phyloP scores from a whole-genome alignment of 2,113 vertebrate genomes.

The Nanger granti region DNA sequence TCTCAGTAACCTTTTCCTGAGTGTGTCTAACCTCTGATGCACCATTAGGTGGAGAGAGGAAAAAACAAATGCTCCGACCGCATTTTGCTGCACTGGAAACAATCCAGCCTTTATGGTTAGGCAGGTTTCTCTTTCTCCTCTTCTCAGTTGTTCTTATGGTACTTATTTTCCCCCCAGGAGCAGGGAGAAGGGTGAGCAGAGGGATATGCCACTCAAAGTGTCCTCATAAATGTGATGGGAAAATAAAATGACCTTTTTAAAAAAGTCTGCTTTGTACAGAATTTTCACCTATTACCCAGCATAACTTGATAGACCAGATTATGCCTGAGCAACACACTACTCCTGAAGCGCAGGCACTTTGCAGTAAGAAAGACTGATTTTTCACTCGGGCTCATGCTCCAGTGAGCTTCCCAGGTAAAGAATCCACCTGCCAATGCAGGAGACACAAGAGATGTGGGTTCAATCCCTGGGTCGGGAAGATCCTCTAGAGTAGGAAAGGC shows the following conservation, averaged over 20 bases:
- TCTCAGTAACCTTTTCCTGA: constrained; percentile 44
- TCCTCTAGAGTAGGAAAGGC: background rate
- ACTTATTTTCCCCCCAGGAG: background rate
- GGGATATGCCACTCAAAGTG: background rate
- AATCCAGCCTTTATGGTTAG: background rate
- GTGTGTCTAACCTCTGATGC: constrained; percentile 38
- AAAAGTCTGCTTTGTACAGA: background rate
- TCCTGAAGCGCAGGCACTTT: background rate
- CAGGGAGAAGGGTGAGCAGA: background rate
- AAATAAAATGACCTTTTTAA: background rate
- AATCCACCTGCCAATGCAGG: background rate
- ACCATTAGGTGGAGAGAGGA: constrained; percentile 48
- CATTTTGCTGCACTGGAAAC: background rate
- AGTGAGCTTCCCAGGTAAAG: background rate
- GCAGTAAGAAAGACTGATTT: background rate
- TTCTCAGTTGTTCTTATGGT: background rate
- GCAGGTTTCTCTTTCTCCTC: background rate
- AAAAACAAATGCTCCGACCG: background rate
- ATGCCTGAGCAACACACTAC: background rate
- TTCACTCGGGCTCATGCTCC: background rate
- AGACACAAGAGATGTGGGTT: background rate
- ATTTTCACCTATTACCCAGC: background rate
- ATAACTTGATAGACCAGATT: background rate
- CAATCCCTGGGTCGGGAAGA: background rate
- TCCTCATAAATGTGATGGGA: background rate